Percentiles rank a stretch among this genome's conserved stretches.
Evolutionary conservation across 2,888 invertebrate genomes (phyloP).

Genomic region (Germaria angustata): DNA sequence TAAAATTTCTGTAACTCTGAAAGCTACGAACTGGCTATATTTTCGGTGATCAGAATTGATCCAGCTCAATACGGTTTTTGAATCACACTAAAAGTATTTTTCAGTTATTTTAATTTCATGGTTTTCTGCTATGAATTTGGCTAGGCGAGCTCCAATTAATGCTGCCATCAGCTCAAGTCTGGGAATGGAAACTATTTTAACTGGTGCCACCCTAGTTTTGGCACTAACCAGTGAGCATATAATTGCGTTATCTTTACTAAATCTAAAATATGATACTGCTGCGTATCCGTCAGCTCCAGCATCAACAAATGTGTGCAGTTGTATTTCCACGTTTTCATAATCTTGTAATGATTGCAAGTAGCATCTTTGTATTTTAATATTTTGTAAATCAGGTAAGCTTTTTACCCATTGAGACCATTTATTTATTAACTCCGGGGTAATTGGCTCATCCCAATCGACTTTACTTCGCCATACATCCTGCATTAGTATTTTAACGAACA

Average conservation of each 20-base stretch:
- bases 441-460: too few relatives aligned
- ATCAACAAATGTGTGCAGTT: too few relatives aligned
- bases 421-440: too few relatives aligned
- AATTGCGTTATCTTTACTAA: neutral
- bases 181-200: neutral
- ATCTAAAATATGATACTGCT: neutral
- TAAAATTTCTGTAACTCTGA: too few relatives aligned
- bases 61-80: too few relatives aligned
- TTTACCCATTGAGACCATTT: slow-evolving; percentile 20
- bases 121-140: neutral
- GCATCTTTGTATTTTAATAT: neutral
- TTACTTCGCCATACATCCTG: too few relatives aligned
- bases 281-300: too few relatives aligned
- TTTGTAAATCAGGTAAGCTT: neutral
- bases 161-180: neutral
- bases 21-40: too few relatives aligned
- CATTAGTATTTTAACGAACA: neutral
- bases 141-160: neutral
- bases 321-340: neutral
- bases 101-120: too few relatives aligned
- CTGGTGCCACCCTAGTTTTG: neutral
- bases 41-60: too few relatives aligned
- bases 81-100: too few relatives aligned
- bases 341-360: neutral
- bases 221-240: neutral